phyloP scores from a whole-genome alignment of 2,797 vertebrate species.

The Pipistrellus pipistrellus region DNA sequence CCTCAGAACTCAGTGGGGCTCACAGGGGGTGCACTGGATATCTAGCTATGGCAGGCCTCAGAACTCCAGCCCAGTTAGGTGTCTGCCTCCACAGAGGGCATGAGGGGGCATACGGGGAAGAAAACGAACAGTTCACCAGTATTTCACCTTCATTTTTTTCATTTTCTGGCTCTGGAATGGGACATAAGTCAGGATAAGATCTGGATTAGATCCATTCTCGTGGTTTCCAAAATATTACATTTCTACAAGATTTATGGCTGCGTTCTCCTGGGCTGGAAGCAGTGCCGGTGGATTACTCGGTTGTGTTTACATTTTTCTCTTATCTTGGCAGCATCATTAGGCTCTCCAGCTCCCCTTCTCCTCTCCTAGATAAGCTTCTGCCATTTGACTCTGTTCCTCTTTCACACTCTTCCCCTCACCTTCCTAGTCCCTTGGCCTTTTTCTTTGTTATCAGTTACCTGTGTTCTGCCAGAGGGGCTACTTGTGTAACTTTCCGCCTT shows the following conservation, averaged over 20 bases:
- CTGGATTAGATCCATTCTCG: neutral
- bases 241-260: slow-evolving; percentile 53
- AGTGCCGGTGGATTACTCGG: neutral
- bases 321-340: slow-evolving; percentile 36
- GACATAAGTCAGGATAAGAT: slow-evolving; percentile 33
- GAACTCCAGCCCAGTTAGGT: neutral
- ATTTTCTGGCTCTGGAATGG: slow-evolving; percentile 54
- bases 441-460: neutral
- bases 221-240: slow-evolving; percentile 37
- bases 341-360: neutral
- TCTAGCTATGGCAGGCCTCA: neutral
- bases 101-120: fast-evolving
- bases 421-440: neutral
- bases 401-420: neutral
- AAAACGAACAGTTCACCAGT: neutral
- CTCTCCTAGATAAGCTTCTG: neutral
- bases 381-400: neutral
- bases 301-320: slow-evolving; percentile 72
- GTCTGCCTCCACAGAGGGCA: neutral
- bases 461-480: neutral
- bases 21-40: neutral
- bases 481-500: neutral
- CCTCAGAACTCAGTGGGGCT: neutral
- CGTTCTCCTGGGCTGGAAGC: slow-evolving; percentile 53
- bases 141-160: neutral